Base-by-base conservation (phyloP, 2,797 vertebrate genomes). In the Clarias platycephalus region DNA sequence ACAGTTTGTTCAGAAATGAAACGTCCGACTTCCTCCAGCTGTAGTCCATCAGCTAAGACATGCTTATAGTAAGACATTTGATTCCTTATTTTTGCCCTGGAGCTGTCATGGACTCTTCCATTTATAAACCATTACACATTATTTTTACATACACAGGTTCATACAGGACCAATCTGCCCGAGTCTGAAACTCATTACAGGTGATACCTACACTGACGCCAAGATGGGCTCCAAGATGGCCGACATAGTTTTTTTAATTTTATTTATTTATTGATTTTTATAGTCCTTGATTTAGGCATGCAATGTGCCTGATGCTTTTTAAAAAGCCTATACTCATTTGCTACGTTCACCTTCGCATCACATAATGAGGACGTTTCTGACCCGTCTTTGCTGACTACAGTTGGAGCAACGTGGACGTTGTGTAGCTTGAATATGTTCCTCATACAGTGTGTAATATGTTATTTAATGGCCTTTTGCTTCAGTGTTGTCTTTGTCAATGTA, bases 401-500 rank as follows among this genome's bases (percentile, higher is more conserved):
- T 31, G 37, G 78, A 80, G 60, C 66, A 66, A 66, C 58, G 2
- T 57, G 53, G 55, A 40, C 4, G 2, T 40, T 24, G 77, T 64
- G 20, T 49, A 28, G 16, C 9, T 31, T 66, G 31, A 10, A 28
- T 63, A 58, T 63, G 77, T 64, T 64, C 60, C 34, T 85, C 66
- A 70, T 71, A 53, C 12, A 62, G 34, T 80, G 44, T 66, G 44
- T 44, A 82, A n/a, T 84, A 71, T 64, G 49, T 70, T 34, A 82
- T 76, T 62, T 22, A 66, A 68, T 60, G 44, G 60, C 55, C 49
- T 75, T 76, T 81, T 72, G 85, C 67, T 57, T 84, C 80, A 74
- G 79, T 80, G 67, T 87, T 77, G 60, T 82, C 75, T 70, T 84
- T 85, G 77, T 74, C 62, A 1, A 80, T 80, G 70, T 82, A 22